Evolutionary conservation across 2,113 vertebrate genomes (phyloP).

Genomic region (Ctenomys sociabilis): DNA sequence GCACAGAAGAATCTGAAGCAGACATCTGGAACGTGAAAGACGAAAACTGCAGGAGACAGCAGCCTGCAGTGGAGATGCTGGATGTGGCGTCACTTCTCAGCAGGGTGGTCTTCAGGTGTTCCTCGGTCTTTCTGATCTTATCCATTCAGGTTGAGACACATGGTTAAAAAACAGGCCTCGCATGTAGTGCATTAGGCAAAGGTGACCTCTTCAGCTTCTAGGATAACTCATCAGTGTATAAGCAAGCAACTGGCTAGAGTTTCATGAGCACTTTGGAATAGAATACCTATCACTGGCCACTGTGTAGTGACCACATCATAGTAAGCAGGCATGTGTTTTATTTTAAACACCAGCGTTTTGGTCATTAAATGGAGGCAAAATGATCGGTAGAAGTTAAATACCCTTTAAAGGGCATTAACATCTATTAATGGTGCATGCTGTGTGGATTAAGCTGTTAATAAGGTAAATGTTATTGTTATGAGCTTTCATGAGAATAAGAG

Average conservation of each 20-base stretch:
- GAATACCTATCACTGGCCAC: background rate
- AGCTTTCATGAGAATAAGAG: background rate
- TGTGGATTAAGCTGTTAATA: constrained; percentile 24
- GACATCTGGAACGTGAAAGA: too few species aligned
- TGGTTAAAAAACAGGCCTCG: background rate
- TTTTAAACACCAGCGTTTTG: constrained; percentile 29
- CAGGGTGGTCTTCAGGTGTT: background rate
- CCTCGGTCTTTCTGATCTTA: background rate
- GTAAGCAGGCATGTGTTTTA: background rate
- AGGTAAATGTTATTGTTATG: background rate
- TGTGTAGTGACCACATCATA: background rate
- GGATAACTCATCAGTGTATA: background rate
- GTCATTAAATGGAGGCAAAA: background rate
- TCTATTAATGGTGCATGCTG: background rate
- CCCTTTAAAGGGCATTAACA: background rate
- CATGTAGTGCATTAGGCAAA: background rate
- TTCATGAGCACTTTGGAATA: background rate
- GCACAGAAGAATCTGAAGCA: background rate
- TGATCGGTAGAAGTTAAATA: constrained; percentile 27
- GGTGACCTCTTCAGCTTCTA: background rate
- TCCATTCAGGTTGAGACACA: background rate
- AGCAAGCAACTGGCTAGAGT: background rate
- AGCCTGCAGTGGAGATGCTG: background rate
- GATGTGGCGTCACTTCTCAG: background rate
- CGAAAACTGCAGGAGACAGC: background rate